Evolutionary conservation across 2,797 vertebrate species (phyloP), one percentile per base, ranked within the genome.

Genomic region (Fistularia tabacaria): DNA sequence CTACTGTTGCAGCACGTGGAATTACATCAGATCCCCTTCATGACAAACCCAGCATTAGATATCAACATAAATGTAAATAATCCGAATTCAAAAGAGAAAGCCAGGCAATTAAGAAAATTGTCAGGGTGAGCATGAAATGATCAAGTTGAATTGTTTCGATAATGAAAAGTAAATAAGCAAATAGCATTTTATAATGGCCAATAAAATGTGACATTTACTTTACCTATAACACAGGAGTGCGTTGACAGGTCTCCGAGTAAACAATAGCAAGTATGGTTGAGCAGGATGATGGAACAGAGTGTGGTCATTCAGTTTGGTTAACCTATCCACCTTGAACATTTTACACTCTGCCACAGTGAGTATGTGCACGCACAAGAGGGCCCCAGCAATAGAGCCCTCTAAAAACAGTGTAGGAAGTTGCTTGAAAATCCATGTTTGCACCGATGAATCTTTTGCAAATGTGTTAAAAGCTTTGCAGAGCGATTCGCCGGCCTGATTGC

Each of bases 401-500:
- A 73, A 57, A 75, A 69, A 59, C 11, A 57, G 8, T 12, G 9
- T 2, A 14, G 40, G 39, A 68, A 62, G 47, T 67, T 51, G 44
- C 51, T 42, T 57, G 25, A 52, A 54, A 77, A 56, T 37, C 46
- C 46, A 71, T 50, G 43, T 12, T 14, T 74, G 51, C 62, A 59
- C 62, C 57, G 56, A 59, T 78, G 61, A 62, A 77, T 73, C 65
- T 81, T 73, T 81, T 66, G 67, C 50, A 72, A 79, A 81, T 76
- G 76, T 81, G 67, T 70, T 76, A 70, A 82, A 86, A 86, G 65
- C 58, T 71, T 64, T 52, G 70, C 77, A 76, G 68, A 71, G 72
- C 36, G 61, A 85, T 83, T 83, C 59, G n/a, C 52, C 65, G 66
- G 77, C 69, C 49, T 65, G 75, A 79, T 88, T 91, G 86, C 80